Evolutionary conservation across 2,113 vertebrate species (phyloP).

Genomic region (Sylvietta virens): DNA sequence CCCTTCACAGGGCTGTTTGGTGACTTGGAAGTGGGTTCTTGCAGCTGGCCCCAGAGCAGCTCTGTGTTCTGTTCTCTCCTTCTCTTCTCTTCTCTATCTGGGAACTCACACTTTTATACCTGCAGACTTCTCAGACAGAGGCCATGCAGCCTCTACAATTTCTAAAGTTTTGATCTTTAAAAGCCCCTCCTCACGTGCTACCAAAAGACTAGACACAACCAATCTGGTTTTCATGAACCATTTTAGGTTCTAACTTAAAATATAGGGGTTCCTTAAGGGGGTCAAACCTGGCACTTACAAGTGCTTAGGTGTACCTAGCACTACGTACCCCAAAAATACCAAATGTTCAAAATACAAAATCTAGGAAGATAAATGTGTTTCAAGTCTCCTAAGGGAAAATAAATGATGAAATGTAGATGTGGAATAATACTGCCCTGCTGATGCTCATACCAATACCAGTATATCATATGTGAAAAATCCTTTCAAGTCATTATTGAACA

Average conservation of each 20-base stretch:
- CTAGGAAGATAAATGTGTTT: background rate
- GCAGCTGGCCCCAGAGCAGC: background rate
- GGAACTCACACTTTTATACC: too few species aligned
- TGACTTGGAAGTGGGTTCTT: background rate
- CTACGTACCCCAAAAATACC: background rate
- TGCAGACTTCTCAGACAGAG: background rate
- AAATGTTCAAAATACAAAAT: background rate
- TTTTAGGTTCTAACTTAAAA: background rate
- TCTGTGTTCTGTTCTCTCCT: background rate
- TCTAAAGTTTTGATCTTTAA: background rate
- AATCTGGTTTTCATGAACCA: rapidly evolving
- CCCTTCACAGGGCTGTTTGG: background rate
- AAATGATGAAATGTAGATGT: background rate
- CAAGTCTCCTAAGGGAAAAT: background rate
- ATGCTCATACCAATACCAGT: background rate
- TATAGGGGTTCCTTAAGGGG: background rate
- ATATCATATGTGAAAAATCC: background rate
- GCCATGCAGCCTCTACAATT: background rate
- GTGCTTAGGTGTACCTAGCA: background rate
- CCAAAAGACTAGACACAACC: background rate
- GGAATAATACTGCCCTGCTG: background rate
- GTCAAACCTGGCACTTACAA: background rate
- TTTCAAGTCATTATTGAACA: background rate
- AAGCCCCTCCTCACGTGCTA: background rate
- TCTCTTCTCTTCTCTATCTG: background rate